Conservation (phyloP, 2,888 invertebrate species). For the Epinotia demarniana region DNA sequence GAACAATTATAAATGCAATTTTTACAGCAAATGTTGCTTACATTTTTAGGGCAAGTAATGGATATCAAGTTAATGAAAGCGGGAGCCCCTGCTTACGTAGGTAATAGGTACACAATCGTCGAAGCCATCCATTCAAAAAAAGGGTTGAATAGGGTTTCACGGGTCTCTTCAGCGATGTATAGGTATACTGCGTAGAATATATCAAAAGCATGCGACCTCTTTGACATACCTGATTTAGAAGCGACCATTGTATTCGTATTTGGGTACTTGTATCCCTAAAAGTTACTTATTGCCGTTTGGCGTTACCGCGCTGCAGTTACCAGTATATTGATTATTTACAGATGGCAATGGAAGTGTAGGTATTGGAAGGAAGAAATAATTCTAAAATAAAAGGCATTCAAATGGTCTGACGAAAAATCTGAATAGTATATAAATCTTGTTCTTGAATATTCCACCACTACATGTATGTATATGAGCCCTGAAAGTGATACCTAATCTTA, state of each 20-base stretch:
- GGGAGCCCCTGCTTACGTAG: background rate
- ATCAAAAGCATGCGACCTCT: background rate
- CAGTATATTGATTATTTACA: too few species aligned
- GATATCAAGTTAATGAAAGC: background rate
- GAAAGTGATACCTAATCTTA: too few species aligned
- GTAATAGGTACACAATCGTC: background rate
- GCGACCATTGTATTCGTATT: background rate
- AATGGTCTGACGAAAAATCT: too few species aligned
- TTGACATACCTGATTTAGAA: background rate
- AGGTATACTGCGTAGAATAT: background rate
- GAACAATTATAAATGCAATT: background rate
- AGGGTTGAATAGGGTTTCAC: slow-evolving; percentile 1
- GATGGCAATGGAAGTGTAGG: too few species aligned
- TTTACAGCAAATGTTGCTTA: background rate
- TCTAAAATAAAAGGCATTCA: too few species aligned
- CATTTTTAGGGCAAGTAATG: background rate
- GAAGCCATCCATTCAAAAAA: background rate
- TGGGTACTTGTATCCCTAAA: background rate
- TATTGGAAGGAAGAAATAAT: too few species aligned
- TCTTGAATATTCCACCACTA: too few species aligned
- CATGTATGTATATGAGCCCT: too few species aligned
- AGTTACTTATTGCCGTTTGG: too few species aligned
- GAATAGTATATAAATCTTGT: too few species aligned
- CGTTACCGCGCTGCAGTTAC: too few species aligned
- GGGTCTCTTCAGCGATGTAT: background rate